These are phyloP conservation scores for Meloidogyne exigua DNA, from an alignment of 1,140 invertebrate genomes.

Conservation along the genomic window DNA sequence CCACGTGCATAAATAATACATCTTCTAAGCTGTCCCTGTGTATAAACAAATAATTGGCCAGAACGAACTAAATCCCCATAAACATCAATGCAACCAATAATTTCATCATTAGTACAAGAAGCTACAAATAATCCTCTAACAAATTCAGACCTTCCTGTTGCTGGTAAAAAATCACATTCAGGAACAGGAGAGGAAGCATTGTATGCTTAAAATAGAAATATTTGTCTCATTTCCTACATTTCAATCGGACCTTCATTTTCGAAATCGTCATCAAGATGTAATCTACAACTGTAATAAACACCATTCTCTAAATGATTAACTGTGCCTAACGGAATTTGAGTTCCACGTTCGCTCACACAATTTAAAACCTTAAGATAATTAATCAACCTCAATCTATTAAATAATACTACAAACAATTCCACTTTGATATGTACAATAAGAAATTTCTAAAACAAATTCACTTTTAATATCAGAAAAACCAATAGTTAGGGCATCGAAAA, in stretches of 20 bases:
- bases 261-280: constrained; percentile 29
- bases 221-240: not conserved
- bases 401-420: too few species aligned
- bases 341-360: constrained; percentile 40
- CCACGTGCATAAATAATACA: constrained; percentile 43
- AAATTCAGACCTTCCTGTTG: constrained; percentile 41
- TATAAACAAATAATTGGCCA: constrained; percentile 42
- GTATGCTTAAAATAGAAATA: not conserved
- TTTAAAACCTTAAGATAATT: constrained; percentile 37
- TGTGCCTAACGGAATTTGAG: constrained; percentile 38
- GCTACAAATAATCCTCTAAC: constrained; percentile 30
- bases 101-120: constrained; percentile 36
- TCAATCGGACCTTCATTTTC: not conserved
- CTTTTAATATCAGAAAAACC: too few species aligned
- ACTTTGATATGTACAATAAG: too few species aligned
- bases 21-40: constrained; percentile 22
- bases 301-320: constrained; percentile 41
- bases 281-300: constrained; percentile 28
- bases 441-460: too few species aligned
- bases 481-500: too few species aligned
- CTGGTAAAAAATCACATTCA: constrained; percentile 42
- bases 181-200: constrained; percentile 3
- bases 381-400: not conserved
- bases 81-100: constrained; percentile 45
- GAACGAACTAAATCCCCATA: constrained; percentile 40